phyloP scores from a whole-genome alignment of 2,888 invertebrate species.

The Noctua fimbriata region DNA sequence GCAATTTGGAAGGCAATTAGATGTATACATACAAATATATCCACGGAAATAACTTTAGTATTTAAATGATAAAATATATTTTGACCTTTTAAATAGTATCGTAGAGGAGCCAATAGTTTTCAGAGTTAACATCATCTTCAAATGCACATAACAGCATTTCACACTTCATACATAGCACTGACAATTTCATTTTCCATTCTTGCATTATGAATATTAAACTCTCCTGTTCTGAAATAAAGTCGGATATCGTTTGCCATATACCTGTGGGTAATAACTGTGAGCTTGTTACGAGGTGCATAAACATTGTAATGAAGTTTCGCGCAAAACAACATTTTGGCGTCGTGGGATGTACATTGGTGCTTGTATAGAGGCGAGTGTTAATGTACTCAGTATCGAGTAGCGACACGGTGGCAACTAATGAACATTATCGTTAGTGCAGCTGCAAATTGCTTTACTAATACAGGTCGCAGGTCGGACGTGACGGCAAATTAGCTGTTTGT shows the following conservation, averaged over 20 bases:
- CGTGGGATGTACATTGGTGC: conserved; percentile 21
- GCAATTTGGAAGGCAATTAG: background rate
- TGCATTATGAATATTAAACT: background rate
- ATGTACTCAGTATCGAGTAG: conserved; percentile 49
- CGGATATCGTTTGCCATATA: conserved; percentile 4
- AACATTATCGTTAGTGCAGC: conserved; percentile 66
- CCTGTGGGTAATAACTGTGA: conserved; percentile 31
- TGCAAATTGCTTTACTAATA: conserved; percentile 53
- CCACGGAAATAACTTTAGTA: background rate
- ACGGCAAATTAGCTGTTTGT: conserved; percentile 43
- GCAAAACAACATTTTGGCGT: conserved; percentile 39
- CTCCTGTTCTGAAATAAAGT: background rate
- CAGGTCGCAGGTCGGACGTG: conserved; percentile 50
- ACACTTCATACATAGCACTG: conserved; percentile 22
- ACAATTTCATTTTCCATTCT: conserved; percentile 19
- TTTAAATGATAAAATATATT: background rate
- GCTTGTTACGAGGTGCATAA: conserved; percentile 44
- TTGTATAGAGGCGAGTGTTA: conserved; percentile 30
- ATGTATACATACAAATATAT: background rate
- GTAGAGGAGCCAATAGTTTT: conserved; percentile 1
- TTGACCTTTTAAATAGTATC: background rate
- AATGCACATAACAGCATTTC: conserved; percentile 16
- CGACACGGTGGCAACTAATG: conserved; percentile 51
- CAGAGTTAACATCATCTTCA: background rate
- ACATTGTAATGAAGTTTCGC: conserved; percentile 50